Base-by-base conservation (phyloP, 2,113 vertebrate genomes). In the Chiloscyllium plagiosum region DNA sequence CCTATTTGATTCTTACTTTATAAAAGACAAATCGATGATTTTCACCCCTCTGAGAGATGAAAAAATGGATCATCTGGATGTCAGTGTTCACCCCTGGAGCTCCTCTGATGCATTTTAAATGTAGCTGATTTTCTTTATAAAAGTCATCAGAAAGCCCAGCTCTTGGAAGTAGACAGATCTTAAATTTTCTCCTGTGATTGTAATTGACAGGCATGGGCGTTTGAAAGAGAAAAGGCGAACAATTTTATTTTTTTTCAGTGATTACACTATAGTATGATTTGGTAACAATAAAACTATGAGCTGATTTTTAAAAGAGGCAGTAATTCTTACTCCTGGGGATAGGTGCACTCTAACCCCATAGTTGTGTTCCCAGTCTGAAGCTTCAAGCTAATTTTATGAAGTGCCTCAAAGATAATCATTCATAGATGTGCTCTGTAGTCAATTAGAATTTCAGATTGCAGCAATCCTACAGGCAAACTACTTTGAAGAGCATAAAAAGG, bases 101-200 rank as follows among this genome's bases (percentile, higher is more conserved):
- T 97, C 98, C 97, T 97, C 96, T 98, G 97, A 97, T 97, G 97
- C 97, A 97, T 97, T 98, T 98, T 98, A 97, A 97, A 98, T 98
- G 98, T 98, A 98, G 97, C 96, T 98, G 97, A 98, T 98, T 98
- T 97, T 97, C 97, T 97, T 97, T 97, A 98, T 97, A 97, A 95
- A 97, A 98, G 97, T 98, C 97, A 98, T 98, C 98, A 98, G 97
- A 97, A 97, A 95, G 97, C 96, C 97, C 97, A 97, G 97, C 97
- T 96, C 96, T 97, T 96, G 96, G 96, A 97, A 97, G 97, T 97
- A 97, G 97, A 97, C 98, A 98, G 97, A 97, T 97, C 97, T 97
- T 97, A 97, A 98, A 98, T 98, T 98, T 98, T 97, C 97, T 98
- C 97, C 97, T 98, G 98, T 99, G 98, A 99, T 99, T 98, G 98